Base-by-base conservation (phyloP, 2,113 vertebrate species). In the Myxocyprinus asiaticus region DNA sequence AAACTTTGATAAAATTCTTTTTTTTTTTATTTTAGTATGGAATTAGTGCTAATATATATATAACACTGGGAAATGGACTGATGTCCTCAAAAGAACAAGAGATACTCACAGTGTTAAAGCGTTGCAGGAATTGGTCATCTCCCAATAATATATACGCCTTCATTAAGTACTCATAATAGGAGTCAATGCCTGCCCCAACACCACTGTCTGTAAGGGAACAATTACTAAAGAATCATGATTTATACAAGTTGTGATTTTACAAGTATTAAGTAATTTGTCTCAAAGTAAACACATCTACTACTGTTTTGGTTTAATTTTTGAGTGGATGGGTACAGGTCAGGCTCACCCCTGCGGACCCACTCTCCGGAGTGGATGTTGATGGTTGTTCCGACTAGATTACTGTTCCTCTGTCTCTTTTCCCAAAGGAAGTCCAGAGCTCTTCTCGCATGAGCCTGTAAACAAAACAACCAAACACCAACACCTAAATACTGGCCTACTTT, bases 301-400 rank as follows among this genome's bases (percentile, higher is more conserved):
- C 55, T 62, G 71, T 50, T 62, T 33, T 62, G 58, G 1, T 5
- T 73, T 10, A 5, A 17, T 42, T 50, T 55, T 17, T 45, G 43
- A 4, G 9, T 33, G 22, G 22, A 3, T 33, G 22, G 22, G 22
- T 33, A 33, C 22, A 33, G 22, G 22, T 9, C 6, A 3, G 17
- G 12, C 88, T 90, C 82, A 94, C 92, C 93, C 77, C 92, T 87
- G 83, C 92, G 85, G 33, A 94, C 92, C 98, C 98, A 99, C 81
- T 99, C 98, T 89, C 98, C 98, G 3, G 97, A 98, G 83, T 99
- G 98, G 87, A 99, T 99, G 83, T 99, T 99, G 81, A 99, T 99
- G 43, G 97, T 99, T 42, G 98, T 97, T 0, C 98, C 98, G 79
- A 99, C 98, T 78, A 99, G 92, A 86, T 99, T 99, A 90, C 98